Percentiles rank a stretch among this genome's conserved stretches.
phyloP scores from a whole-genome alignment of 2,888 invertebrate species.

The Agriopis marginaria region DNA sequence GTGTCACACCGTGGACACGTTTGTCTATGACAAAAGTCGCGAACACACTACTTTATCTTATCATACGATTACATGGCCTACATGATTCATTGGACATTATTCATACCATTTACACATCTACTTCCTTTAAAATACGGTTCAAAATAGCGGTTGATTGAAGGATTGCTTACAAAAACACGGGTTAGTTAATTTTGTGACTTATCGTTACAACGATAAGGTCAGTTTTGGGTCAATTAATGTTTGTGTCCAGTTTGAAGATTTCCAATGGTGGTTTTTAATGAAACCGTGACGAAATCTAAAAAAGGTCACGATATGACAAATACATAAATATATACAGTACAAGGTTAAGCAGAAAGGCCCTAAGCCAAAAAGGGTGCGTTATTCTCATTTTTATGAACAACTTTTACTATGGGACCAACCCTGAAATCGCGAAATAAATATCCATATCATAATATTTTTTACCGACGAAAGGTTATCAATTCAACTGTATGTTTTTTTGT shows the following conservation, averaged over 20 bases:
- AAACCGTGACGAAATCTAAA: not conserved
- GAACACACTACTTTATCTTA: conserved; percentile 45
- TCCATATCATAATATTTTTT: too few species aligned
- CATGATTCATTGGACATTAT: conserved; percentile 24
- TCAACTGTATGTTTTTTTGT: too few species aligned
- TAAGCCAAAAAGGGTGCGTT: too few species aligned
- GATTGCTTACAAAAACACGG: conserved; percentile 1
- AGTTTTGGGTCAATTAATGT: not conserved
- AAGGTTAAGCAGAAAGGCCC: too few species aligned
- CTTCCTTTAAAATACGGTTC: not conserved
- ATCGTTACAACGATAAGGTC: not conserved
- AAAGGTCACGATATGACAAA: too few species aligned
- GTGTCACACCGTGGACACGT: conserved; percentile 12
- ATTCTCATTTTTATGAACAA: too few species aligned
- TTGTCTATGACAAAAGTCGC: conserved; percentile 35
- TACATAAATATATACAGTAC: too few species aligned
- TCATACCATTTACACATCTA: conserved; percentile 14
- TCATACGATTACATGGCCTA: conserved; percentile 40
- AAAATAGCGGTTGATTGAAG: not conserved
- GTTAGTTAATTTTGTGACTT: conserved; percentile 16
- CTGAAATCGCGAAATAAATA: too few species aligned
- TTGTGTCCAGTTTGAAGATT: not conserved
- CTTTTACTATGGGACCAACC: too few species aligned
- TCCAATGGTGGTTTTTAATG: conserved; percentile 9
- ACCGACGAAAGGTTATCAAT: too few species aligned